A percentile compares a stretch with the other conserved stretches of the same genome.
phyloP scores from a whole-genome alignment of 2,113 vertebrate species.

The Athene noctua region DNA sequence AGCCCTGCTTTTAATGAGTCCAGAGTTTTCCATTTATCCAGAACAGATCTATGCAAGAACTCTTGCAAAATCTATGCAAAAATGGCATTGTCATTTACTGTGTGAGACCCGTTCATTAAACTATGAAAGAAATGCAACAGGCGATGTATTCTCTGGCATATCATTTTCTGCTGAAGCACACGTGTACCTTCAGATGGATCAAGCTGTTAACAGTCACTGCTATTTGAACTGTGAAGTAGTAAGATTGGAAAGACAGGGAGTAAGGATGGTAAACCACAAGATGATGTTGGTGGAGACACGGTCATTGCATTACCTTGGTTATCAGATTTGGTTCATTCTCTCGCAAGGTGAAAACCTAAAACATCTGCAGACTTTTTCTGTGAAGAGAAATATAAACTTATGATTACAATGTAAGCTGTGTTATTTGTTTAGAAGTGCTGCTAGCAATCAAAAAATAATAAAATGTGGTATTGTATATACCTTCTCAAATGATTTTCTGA shows the following conservation, averaged over 20 bases:
- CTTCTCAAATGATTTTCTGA: not conserved
- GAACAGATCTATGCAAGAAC: not conserved
- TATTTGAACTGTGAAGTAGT: rapidly evolving
- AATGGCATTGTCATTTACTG: not conserved
- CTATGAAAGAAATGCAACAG: not conserved
- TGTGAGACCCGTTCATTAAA: not conserved
- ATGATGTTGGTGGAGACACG: not conserved
- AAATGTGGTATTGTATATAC: not conserved
- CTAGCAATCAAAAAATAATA: not conserved
- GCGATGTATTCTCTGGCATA: not conserved
- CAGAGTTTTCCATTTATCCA: not conserved
- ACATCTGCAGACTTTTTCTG: not conserved
- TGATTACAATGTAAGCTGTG: not conserved
- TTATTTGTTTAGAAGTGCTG: not conserved
- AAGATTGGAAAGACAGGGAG: not conserved
- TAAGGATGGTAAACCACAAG: not conserved
- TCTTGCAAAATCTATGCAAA: not conserved
- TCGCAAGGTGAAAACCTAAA: not conserved
- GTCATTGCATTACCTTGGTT: rapidly evolving
- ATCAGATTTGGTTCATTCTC: not conserved
- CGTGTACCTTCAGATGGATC: rapidly evolving
- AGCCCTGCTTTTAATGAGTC: not conserved
- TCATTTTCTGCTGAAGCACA: not conserved
- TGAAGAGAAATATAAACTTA: not conserved
- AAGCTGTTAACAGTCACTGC: not conserved